Evolutionary conservation across 2,113 vertebrate species (phyloP), one percentile per base, ranked within the genome.

Genomic region (Cyphomyrus plagiostoma): DNA sequence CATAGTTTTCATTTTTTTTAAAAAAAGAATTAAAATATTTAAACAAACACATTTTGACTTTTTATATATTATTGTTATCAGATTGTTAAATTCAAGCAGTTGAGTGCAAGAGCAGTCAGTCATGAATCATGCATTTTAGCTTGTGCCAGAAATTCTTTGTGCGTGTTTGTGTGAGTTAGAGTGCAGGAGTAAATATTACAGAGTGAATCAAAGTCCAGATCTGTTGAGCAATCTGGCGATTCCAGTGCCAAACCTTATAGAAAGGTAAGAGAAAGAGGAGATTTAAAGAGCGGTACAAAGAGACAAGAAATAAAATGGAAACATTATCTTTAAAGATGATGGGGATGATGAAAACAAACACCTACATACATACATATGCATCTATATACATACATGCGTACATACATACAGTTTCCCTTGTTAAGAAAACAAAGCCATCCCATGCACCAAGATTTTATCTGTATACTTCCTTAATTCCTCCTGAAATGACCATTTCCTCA

Each of bases 1-100:
- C 62, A 80, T 42, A 80, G 74, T 42, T 80, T 42, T 80, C 91
- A 90, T 95, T 92, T 92, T 19, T 53, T 53, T 90, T 92, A n/a
- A 49, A n/a, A 15, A 26, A n/a, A 49, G 15, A 49, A 85, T 85
- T 13, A 66, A 66, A 83, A 46, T n/a, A 46, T 84, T 84, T 84
- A 48, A 84, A 45, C 19, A 48, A 83, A 45, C 39, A 84, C 19
- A 84, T 84, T 46, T 83, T 23, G 15, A n/a, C 39, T 84, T 45
- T 3, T n/a, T n/a, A n/a, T 62, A 58, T 58, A 23, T 58, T 11
- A 70, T 77, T 35, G 4, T 87, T 88, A 19, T 56, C 17, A 39
- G 52, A 53, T 19, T 53, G 49, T 53, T 80, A 80, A 42, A 80
- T 70, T 26, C 62, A 66, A 66, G n/a, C 1, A 30, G 30, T 80